Evolutionary conservation across 2,888 invertebrate genomes (phyloP).

Genomic region (Aleiodes testaceus): DNA sequence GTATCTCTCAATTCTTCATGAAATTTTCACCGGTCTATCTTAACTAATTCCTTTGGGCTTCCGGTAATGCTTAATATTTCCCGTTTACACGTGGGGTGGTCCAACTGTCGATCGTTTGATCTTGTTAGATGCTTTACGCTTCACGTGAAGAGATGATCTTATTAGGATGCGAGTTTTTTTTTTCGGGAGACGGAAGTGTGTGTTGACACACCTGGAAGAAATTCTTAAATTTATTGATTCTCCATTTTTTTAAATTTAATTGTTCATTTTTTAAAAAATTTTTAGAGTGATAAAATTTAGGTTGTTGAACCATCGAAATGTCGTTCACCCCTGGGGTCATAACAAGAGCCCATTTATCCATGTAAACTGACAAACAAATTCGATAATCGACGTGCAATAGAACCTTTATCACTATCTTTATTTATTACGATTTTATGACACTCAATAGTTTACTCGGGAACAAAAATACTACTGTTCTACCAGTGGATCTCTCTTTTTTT

Average conservation of each 20-base stretch:
- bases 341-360: constrained; percentile 8
- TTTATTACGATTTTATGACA: constrained; percentile 59
- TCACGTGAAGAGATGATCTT: constrained; percentile 22
- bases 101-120: constrained; percentile 2
- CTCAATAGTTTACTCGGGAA: constrained; percentile 58
- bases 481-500: constrained; percentile 43
- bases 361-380: too few relatives aligned
- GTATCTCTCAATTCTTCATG: background rate
- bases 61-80: constrained; percentile 2
- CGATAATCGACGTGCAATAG: constrained; percentile 6
- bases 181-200: background rate
- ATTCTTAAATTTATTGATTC: background rate
- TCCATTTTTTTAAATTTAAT: background rate
- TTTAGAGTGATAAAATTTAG: background rate
- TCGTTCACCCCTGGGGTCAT: constrained; percentile 3
- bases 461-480: constrained; percentile 70
- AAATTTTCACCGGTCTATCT: background rate
- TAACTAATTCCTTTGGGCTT: constrained; percentile 16
- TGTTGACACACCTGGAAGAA: constrained; percentile 15
- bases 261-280: too few relatives aligned
- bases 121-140: background rate
- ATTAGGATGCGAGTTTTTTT: constrained; percentile 6
- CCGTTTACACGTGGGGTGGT: constrained; percentile 8
- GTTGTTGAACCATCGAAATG: background rate
- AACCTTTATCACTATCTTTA: constrained; percentile 29